A percentile compares a stretch with the other conserved stretches of the same genome.
phyloP scores from a whole-genome alignment of 2,113 vertebrate genomes.

The Scatophagus argus region DNA sequence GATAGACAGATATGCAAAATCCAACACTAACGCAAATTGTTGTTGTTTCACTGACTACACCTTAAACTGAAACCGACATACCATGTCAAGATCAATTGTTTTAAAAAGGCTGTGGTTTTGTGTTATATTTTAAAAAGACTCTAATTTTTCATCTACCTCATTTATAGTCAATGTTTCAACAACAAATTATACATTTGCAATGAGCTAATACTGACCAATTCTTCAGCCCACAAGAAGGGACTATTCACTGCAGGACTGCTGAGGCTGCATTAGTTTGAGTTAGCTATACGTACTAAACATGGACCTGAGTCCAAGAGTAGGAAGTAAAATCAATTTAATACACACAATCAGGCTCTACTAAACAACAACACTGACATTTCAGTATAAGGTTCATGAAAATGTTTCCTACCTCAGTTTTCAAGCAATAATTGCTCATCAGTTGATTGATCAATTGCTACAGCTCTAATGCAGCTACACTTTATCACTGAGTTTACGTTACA shows the following conservation, averaged over 20 bases:
- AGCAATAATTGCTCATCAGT: neutral
- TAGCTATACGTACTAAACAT: neutral
- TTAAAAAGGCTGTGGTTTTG: neutral
- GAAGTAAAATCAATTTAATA: neutral
- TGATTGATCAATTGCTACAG: neutral
- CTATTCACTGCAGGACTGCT: too few relatives aligned
- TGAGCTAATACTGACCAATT: too few relatives aligned
- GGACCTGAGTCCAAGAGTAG: neutral
- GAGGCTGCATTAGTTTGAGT: neutral
- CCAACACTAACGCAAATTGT: neutral
- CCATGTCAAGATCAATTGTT: neutral
- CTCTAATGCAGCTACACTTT: neutral
- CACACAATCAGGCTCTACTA: neutral
- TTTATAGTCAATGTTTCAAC: neutral
- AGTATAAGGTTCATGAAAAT: neutral
- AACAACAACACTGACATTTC: neutral
- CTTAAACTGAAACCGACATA: neutral
- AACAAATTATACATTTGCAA: neutral
- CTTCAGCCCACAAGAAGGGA: too few relatives aligned
- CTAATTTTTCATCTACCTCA: neutral
- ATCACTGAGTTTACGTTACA: neutral
- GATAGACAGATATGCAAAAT: too few relatives aligned
- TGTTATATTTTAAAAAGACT: too few relatives aligned
- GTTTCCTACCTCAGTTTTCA: neutral
- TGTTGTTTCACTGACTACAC: neutral